Conservation (phyloP, 2,113 vertebrate species). For the Nicator chloris region DNA sequence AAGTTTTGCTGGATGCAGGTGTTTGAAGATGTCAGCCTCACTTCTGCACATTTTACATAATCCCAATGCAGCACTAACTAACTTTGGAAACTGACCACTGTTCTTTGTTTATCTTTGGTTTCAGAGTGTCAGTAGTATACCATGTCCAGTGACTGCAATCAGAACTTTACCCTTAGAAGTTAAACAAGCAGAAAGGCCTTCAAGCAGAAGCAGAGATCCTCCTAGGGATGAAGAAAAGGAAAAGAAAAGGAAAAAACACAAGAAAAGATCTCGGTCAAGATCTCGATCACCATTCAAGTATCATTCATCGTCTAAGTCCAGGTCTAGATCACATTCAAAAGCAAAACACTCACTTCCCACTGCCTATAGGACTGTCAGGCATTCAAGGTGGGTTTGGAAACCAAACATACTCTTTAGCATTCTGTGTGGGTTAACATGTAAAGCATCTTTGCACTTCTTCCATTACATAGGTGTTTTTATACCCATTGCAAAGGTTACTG, state of each 20-base stretch:
- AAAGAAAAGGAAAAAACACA: slow-evolving; percentile 94
- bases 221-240: slow-evolving; percentile 80
- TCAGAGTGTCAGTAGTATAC: slow-evolving; percentile 56
- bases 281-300: slow-evolving; percentile 80
- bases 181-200: slow-evolving; percentile 62
- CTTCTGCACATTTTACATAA: neutral
- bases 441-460: neutral
- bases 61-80: neutral
- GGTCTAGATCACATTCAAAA: slow-evolving; percentile 81
- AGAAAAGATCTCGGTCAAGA: slow-evolving; percentile 84
- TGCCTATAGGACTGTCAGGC: slow-evolving; percentile 86
- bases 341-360: slow-evolving; percentile 90
- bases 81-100: neutral
- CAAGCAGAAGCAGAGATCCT: slow-evolving; percentile 66
- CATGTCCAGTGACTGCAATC: slow-evolving; percentile 58
- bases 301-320: slow-evolving; percentile 73
- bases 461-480: neutral
- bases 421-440: neutral
- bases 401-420: neutral
- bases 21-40: neutral
- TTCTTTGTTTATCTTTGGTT: neutral
- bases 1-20: neutral
- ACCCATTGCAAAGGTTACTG: neutral
- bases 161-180: slow-evolving; percentile 66
- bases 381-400: slow-evolving; percentile 82